Evolutionary conservation across 2,113 vertebrate species (phyloP).

Genomic region (Sapajus apella): DNA sequence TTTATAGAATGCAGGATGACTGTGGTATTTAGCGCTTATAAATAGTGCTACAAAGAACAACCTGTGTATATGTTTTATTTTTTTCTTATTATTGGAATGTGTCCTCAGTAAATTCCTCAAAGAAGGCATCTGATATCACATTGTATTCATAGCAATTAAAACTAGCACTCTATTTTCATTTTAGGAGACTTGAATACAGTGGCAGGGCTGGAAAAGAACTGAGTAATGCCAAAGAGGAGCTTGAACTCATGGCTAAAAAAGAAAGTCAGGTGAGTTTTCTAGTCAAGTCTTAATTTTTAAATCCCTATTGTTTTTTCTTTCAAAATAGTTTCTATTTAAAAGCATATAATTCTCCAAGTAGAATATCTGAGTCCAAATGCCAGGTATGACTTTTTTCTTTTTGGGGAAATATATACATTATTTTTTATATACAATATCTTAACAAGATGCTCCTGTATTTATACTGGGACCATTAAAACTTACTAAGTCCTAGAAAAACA

Average conservation of each 20-base stretch:
- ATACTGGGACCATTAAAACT: not conserved
- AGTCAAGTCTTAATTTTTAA: not conserved
- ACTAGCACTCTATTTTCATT: conserved; percentile 14
- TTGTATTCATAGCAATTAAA: not conserved
- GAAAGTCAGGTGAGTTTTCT: conserved; percentile 85
- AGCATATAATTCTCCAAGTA: not conserved
- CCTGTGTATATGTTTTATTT: not conserved
- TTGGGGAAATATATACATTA: not conserved
- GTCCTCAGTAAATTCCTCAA: not conserved
- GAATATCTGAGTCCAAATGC: not conserved
- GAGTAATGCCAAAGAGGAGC: conserved; percentile 76
- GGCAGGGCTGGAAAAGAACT: conserved; percentile 78
- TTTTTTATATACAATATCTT: not conserved
- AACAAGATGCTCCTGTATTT: not conserved
- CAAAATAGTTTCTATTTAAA: conserved; percentile 13
- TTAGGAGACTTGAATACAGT: conserved; percentile 70
- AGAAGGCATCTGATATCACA: not conserved
- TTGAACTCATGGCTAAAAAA: conserved; percentile 87
- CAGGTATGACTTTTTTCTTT: not conserved
- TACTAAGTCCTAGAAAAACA: not conserved
- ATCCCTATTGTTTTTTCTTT: not conserved
- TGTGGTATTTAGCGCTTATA: not conserved
- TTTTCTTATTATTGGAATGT: too few species aligned
- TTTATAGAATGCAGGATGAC: not conserved
- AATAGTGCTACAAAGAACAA: not conserved